phyloP scores from a whole-genome alignment of 53 echinoderm and acorn worm genomes.

The Hippasteria phrygiana region DNA sequence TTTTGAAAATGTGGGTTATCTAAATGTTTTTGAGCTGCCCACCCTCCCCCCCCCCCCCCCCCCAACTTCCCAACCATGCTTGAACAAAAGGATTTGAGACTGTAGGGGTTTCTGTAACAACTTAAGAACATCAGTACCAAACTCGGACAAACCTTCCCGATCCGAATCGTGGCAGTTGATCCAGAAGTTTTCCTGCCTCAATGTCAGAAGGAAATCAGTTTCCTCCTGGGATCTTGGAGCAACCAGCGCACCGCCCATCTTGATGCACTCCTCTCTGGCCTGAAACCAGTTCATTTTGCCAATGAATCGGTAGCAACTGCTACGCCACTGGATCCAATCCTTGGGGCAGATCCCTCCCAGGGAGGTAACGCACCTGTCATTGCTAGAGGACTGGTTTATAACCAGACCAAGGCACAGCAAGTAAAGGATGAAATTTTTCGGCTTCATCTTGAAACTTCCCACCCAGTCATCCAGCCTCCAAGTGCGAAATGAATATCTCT shows the following conservation, averaged over 20 bases:
- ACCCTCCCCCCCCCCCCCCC: too few species aligned
- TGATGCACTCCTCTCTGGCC: not conserved
- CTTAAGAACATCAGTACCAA: too few species aligned
- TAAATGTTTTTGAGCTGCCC: too few species aligned
- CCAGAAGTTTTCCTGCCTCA: not conserved
- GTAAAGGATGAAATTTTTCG: too few species aligned
- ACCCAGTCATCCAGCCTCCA: too few species aligned
- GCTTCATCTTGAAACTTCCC: too few species aligned
- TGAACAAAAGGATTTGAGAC: too few species aligned
- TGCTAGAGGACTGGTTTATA: not conserved
- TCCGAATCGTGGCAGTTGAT: conserved; percentile 9
- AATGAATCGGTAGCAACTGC: not conserved
- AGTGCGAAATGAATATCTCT: too few species aligned
- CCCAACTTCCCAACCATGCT: too few species aligned
- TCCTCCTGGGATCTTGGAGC: not conserved
- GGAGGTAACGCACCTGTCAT: not conserved
- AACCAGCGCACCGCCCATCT: not conserved
- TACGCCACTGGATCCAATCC: not conserved
- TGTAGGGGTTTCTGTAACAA: not conserved
- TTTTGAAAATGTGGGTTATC: too few species aligned
- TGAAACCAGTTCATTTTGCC: not conserved
- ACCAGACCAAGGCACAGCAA: not conserved
- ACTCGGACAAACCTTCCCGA: not conserved
- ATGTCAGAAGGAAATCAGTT: not conserved
- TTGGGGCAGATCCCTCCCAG: not conserved